phyloP scores from a whole-genome alignment of 2,888 invertebrate species.

The Abscondita cerata region DNA sequence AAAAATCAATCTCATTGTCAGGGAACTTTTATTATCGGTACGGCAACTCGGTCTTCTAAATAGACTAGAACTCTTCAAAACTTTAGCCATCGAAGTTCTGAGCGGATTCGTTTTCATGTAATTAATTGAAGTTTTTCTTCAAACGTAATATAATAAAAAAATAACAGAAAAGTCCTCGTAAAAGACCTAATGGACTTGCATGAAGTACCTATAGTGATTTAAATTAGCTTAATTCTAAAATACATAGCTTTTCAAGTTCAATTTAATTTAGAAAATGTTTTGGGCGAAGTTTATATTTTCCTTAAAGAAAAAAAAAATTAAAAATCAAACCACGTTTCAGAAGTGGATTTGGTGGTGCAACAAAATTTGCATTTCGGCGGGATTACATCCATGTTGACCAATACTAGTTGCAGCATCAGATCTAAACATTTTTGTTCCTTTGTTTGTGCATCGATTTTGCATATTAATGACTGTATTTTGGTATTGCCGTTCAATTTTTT shows the following conservation, averaged over 20 bases:
- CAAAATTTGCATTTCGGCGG: conserved; percentile 29
- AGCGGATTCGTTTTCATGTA: conserved; percentile 34
- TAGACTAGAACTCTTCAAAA: conserved; percentile 21
- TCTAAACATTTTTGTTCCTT: too few relatives aligned
- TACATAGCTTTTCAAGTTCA: too few relatives aligned
- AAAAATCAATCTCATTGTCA: conserved; percentile 31
- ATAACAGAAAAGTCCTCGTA: conserved; percentile 10
- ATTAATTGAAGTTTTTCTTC: conserved; percentile 33
- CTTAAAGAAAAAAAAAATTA: too few relatives aligned
- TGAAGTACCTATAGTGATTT: conserved; percentile 14
- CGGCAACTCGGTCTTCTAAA: conserved; percentile 24
- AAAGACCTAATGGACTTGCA: conserved; percentile 20
- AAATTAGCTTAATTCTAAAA: conserved; percentile 19
- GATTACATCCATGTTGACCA: conserved; percentile 22
- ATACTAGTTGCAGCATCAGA: too few relatives aligned
- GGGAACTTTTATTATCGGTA: conserved; percentile 31
- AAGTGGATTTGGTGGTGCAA: conserved; percentile 24
- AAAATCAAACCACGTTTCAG: conserved; percentile 9
- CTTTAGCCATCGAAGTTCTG: conserved; percentile 22
- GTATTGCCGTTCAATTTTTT: too few relatives aligned
- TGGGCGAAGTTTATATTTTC: too few relatives aligned
- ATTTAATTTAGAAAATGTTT: conserved; percentile 19
- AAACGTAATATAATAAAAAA: conserved; percentile 29
- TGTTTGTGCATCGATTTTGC: too few relatives aligned
- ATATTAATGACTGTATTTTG: too few relatives aligned